Evolutionary conservation across 2,113 vertebrate species (phyloP).

Genomic region (Miniopterus natalensis): DNA sequence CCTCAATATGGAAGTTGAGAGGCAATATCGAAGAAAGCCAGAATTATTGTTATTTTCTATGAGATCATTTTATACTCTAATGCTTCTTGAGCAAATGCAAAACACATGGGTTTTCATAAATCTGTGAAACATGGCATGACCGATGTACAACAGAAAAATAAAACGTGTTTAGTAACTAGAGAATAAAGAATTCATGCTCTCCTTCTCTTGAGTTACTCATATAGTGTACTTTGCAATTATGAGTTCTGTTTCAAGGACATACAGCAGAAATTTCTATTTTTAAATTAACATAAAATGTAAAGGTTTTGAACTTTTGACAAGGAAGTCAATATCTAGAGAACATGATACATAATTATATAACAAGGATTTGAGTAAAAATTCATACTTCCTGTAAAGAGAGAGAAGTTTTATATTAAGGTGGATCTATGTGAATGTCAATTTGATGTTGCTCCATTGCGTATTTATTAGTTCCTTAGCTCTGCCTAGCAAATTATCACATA

Average conservation of each 20-base stretch:
- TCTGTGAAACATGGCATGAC: background rate
- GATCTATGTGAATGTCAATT: background rate
- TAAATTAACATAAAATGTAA: constrained; percentile 46
- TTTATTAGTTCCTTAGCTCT: background rate
- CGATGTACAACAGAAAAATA: background rate
- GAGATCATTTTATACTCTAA: constrained; percentile 44
- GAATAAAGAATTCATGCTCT: background rate
- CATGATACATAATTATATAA: background rate
- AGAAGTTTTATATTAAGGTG: background rate
- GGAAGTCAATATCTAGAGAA: background rate
- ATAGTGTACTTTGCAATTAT: constrained; percentile 36
- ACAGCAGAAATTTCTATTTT: background rate
- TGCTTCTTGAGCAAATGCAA: background rate
- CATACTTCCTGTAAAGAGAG: background rate
- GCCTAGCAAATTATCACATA: background rate
- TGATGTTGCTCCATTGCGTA: background rate
- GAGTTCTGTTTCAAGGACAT: constrained; percentile 63
- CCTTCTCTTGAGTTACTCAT: background rate
- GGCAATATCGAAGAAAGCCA: background rate
- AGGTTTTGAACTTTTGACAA: constrained; percentile 5
- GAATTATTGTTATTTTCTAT: constrained; percentile 56
- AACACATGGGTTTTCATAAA: background rate
- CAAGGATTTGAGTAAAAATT: constrained; percentile 14
- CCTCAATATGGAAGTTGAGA: constrained; percentile 34
- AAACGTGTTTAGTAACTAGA: background rate